phyloP scores from a whole-genome alignment of 2,888 invertebrate species.

The Dynastes maya region DNA sequence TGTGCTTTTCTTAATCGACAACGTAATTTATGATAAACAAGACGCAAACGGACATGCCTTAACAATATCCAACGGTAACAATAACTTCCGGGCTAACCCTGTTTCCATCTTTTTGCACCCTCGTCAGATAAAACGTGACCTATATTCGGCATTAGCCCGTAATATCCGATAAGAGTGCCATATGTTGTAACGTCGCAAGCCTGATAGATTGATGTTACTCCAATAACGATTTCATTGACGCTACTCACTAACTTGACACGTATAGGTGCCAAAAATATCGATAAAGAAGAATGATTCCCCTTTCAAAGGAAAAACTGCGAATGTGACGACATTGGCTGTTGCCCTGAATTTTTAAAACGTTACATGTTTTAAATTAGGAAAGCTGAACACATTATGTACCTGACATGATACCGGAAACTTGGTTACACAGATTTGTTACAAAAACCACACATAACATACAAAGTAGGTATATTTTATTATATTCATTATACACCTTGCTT shows the following conservation, averaged over 20 bases:
- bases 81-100: slow-evolving; percentile 13
- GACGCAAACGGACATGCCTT: not conserved
- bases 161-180: slow-evolving; percentile 43
- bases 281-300: not conserved
- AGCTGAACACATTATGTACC: no score
- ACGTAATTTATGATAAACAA: slow-evolving; percentile 7
- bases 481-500: not conserved
- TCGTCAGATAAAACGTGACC: slow-evolving; percentile 46
- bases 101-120: slow-evolving; percentile 31
- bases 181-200: slow-evolving; percentile 32
- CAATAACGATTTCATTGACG: slow-evolving; percentile 41
- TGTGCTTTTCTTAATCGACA: not conserved
- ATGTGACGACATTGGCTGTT: not conserved
- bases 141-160: slow-evolving; percentile 30
- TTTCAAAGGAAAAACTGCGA: not conserved
- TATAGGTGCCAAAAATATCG: slow-evolving; percentile 23
- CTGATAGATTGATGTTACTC: slow-evolving; percentile 44
- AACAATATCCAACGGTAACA: slow-evolving; percentile 31
- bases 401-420: no score
- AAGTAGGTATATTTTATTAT: not conserved
- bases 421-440: no score
- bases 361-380: no score
- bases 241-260: slow-evolving; percentile 27
- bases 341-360: no score
- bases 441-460: not conserved